Base-by-base conservation (phyloP, 2,888 invertebrate species). In the Argyra leucocephala region DNA sequence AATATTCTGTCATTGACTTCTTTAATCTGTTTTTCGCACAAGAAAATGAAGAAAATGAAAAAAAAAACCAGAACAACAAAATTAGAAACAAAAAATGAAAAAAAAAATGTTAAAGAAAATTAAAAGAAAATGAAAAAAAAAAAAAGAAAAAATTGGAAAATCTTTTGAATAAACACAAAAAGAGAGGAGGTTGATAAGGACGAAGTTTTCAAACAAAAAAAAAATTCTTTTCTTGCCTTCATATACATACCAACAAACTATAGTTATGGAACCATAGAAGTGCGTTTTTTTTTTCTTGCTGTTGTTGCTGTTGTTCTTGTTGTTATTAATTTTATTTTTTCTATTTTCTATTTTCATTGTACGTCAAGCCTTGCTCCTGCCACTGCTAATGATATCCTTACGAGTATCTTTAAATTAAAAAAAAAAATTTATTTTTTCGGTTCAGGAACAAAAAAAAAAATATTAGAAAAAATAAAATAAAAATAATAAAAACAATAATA, bases 81-180 rank as follows among this genome's bases (percentile, higher is more conserved):
- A 48, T 18, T 48, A n/a, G n/a, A 48, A n/a, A 48, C 12, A 18
- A 48, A 48, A 48, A 48, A 48, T 18, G 2, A 48, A 48, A 48
- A 48, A 48, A 9, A 48, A 9, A 48, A 48, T 5, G 18, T 48
- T 5, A 48, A n/a, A 48, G 48, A 48, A 48, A 48, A 48, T 48
- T 48, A 48, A 48, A 48, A 48, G 48, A 48, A 48, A 48, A 48
- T 48, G 48, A 48, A 48, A 48, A 48, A 48, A 48, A 48, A 26
- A 26, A 31, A 31, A 31, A n/a, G n/a, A n/a, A n/a, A n/a, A 31
- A 31, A 10, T 10, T 31, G 31, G 10, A 31, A 48, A 48, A 48
- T 48, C 48, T 48, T 48, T 48, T 48, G 48, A 18, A 48, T 5
- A 48, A 48, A 48, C 48, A 48, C 5, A 48, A 4, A 9, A 48